These are phyloP conservation scores for Glyptemys insculpta DNA, from an alignment of 2,797 vertebrate species.

Conservation along the genomic window DNA sequence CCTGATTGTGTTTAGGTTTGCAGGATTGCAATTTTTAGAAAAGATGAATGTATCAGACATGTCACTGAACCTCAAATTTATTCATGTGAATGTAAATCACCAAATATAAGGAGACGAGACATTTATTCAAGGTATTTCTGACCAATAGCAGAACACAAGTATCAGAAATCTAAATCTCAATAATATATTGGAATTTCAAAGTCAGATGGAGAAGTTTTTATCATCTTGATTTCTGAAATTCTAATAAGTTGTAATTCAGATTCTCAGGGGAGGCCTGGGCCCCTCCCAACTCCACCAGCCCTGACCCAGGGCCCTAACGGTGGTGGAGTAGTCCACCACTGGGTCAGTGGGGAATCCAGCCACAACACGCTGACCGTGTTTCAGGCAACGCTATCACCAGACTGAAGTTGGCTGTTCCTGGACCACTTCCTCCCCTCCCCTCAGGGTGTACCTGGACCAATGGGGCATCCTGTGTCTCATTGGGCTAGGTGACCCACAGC, in stretches of 20 bases:
- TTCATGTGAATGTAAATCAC: background rate
- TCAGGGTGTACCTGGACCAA: too few species aligned
- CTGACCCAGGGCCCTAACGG: too few species aligned
- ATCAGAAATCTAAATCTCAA: background rate
- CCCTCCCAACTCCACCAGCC: too few species aligned
- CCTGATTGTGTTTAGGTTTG: background rate
- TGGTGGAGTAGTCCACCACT: too few species aligned
- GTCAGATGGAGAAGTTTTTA: accelerated
- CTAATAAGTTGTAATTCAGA: background rate
- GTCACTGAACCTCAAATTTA: constrained; percentile 5
- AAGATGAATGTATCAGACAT: background rate
- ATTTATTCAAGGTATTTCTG: background rate
- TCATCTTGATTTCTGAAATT: background rate
- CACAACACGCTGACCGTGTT: too few species aligned
- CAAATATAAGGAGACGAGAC: background rate
- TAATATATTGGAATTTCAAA: background rate
- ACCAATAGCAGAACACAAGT: background rate
- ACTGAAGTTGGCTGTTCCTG: too few species aligned
- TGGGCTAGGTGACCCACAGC: too few species aligned
- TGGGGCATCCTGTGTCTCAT: too few species aligned
- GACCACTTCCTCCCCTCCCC: too few species aligned
- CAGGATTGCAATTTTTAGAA: background rate
- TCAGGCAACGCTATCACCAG: too few species aligned
- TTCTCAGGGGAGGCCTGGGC: background rate
- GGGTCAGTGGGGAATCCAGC: too few species aligned